phyloP scores from a whole-genome alignment of 1,140 invertebrate species.

The Nasonia longicornis region DNA sequence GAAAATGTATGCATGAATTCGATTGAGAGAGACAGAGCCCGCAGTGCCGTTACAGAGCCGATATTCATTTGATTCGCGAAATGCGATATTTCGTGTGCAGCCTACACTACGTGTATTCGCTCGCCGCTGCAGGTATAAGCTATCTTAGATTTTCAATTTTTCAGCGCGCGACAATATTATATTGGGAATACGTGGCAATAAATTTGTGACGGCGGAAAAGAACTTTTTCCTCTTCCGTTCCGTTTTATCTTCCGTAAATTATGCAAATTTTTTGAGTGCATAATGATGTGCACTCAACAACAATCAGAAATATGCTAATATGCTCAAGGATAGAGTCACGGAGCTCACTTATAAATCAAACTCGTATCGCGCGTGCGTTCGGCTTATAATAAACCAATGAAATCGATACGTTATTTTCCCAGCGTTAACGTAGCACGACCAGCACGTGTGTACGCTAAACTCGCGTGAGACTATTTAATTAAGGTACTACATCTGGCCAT shows the following conservation, averaged over 20 bases:
- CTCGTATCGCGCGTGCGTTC: no score
- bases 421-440: not conserved
- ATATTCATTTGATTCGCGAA: not conserved
- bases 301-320: no score
- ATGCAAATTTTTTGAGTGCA: not conserved
- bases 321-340: no score
- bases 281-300: no score
- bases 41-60: not conserved
- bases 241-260: not conserved
- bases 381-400: not conserved
- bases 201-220: not conserved
- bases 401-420: not conserved
- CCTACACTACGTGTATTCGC: no score
- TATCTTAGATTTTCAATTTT: no score
- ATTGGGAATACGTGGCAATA: no score
- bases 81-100: not conserved
- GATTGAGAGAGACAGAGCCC: not conserved
- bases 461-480: constrained; percentile 40
- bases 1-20: constrained; percentile 1
- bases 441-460: not conserved
- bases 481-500: constrained; percentile 28
- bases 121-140: no score
- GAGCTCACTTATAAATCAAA: no score
- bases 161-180: no score
- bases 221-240: no score